phyloP scores from a whole-genome alignment of 2,888 invertebrate genomes.

The Pterobdella sp. region DNA sequence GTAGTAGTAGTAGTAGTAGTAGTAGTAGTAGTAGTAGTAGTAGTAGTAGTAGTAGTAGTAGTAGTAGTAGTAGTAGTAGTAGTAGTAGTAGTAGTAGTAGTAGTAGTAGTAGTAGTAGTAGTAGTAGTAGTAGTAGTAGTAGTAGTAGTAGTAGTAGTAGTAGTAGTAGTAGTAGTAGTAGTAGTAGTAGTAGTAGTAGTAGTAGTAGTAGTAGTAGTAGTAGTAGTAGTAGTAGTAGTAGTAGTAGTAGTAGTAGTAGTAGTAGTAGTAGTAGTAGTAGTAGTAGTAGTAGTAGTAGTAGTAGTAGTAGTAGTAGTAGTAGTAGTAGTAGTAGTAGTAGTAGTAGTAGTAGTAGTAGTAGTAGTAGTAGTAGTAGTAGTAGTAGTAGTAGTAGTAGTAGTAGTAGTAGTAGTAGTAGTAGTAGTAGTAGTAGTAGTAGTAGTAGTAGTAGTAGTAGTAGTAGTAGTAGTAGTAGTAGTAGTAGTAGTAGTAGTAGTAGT shows the following conservation, averaged over 20 bases:
- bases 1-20: slow-evolving; percentile 20
- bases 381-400: slow-evolving; percentile 19
- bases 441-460: slow-evolving; percentile 18
- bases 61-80: slow-evolving; percentile 20
- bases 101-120: slow-evolving; percentile 20
- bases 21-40: slow-evolving; percentile 20
- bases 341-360: slow-evolving; percentile 20
- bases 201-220: slow-evolving; percentile 22
- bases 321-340: slow-evolving; percentile 10
- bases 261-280: slow-evolving; percentile 20
- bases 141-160: slow-evolving; percentile 18
- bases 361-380: slow-evolving; percentile 19
- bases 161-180: slow-evolving; percentile 19
- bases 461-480: slow-evolving; percentile 19
- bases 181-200: slow-evolving; percentile 18
- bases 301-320: slow-evolving; percentile 15
- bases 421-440: slow-evolving; percentile 23
- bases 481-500: slow-evolving; percentile 17
- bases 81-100: slow-evolving; percentile 20
- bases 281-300: slow-evolving; percentile 11
- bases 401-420: slow-evolving; percentile 15
- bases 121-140: slow-evolving; percentile 20
- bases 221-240: slow-evolving; percentile 21
- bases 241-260: slow-evolving; percentile 22
- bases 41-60: slow-evolving; percentile 20